Evolutionary conservation across 2,888 invertebrate genomes (phyloP), one percentile per base, ranked within the genome.

Genomic region (Belgica antarctica): DNA sequence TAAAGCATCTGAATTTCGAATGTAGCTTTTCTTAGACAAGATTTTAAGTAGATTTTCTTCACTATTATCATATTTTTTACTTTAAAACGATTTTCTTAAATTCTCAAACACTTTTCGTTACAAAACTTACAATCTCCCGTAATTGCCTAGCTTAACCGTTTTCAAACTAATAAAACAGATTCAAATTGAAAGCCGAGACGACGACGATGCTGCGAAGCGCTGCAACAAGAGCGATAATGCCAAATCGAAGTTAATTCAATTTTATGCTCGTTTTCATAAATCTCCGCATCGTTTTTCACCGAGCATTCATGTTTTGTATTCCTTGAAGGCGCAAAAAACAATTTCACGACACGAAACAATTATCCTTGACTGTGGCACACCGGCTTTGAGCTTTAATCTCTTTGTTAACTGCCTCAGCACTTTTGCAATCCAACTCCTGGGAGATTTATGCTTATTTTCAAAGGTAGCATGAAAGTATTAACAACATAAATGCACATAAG

Each of bases 391-490:
- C 46, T 52, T 52, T 52, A 52, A 17, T 52, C 19, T 52, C n/a
- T 46, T 46, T 12, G 4, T 12, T 52, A 52, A 52, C 52, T 5
- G 17, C 52, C 17, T 52, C 22, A 15, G 52, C 4, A 17, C 34
- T 22, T 41, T 12, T n/a, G 41, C 31, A 31, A 7, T 31, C 15
- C 41, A 12, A 41, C 15, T 41, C 34, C 34, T n/a, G n/a, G n/a
- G 34, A 52, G 52, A 52, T 52, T 52, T 52, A 52, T 46, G 46
- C 52, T 52, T 52, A 52, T 52, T 52, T 52, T 52, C 52, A 52
- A 5, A 52, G 22, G 52, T 52, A 52, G 52, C 52, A 52, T 52
- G 4, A 52, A 52, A 7, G 2, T 22, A 52, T 46, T 46, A 46
- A n/a, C 46, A 31, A 31, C 31, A 31, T 31, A 31, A 31, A 31